A percentile compares a stretch with the other conserved stretches of the same genome.
Conservation (phyloP, 2,888 invertebrate genomes). For the Parochlus steinenii region DNA sequence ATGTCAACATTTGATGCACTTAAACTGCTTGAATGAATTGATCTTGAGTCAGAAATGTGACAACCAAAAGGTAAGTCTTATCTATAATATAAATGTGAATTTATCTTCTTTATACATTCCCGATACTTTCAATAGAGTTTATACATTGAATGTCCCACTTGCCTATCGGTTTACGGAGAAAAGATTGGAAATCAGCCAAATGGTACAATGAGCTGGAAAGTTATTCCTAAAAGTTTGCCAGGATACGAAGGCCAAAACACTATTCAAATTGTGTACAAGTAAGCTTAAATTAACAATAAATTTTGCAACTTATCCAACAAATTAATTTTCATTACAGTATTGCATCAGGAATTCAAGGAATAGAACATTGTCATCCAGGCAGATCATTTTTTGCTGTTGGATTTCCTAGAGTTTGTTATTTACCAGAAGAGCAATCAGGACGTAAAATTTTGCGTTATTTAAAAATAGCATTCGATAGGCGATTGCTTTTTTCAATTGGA, state of each 20-base stretch:
- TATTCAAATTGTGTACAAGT: slow-evolving; percentile 72
- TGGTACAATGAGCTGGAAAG: slow-evolving; percentile 68
- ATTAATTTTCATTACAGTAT: slow-evolving; percentile 39
- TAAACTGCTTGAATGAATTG: slow-evolving; percentile 61
- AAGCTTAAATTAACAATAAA: slow-evolving; percentile 22
- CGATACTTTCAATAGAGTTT: slow-evolving; percentile 33
- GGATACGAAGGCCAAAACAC: slow-evolving; percentile 46
- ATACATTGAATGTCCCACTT: slow-evolving; percentile 73
- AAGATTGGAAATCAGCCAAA: slow-evolving; percentile 64
- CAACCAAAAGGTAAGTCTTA: slow-evolving; percentile 25
- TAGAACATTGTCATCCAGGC: slow-evolving; percentile 65
- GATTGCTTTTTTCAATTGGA: slow-evolving; percentile 70
- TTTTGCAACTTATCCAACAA: slow-evolving; percentile 4
- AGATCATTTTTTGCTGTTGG: slow-evolving; percentile 78
- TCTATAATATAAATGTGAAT: slow-evolving; percentile 2
- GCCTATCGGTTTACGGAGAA: slow-evolving; percentile 71
- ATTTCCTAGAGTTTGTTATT: slow-evolving; percentile 63
- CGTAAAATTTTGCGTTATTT: slow-evolving; percentile 56
- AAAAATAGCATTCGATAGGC: slow-evolving; percentile 67
- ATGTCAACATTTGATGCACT: slow-evolving; percentile 66
- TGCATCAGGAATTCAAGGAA: slow-evolving; percentile 67
- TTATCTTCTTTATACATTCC: slow-evolving; percentile 4
- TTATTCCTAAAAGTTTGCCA: slow-evolving; percentile 50
- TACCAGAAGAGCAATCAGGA: slow-evolving; percentile 72
- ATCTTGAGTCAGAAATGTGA: slow-evolving; percentile 43